These are phyloP conservation scores for Bacillus rossius DNA, from an alignment of 1,140 invertebrate species.

Conservation along the genomic window DNA sequence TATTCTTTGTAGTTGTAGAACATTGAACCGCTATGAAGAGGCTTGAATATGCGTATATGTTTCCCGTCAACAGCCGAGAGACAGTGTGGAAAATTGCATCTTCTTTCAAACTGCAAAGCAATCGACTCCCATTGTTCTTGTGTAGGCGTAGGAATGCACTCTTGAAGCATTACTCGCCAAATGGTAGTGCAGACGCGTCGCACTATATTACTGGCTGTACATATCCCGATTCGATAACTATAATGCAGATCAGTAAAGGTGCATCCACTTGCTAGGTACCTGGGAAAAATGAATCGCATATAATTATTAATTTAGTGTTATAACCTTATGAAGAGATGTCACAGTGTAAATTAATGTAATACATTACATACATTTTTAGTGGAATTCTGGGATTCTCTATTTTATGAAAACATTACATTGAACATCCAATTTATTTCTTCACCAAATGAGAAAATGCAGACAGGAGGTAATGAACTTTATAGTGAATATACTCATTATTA, in stretches of 20 bases:
- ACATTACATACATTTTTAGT: too few relatives aligned
- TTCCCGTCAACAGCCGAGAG: conserved; percentile 33
- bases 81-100: conserved; percentile 12
- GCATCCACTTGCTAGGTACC: neutral
- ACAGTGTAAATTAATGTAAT: too few relatives aligned
- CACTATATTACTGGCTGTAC: neutral
- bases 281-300: neutral
- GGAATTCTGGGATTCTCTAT: too few relatives aligned
- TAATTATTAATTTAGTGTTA: too few relatives aligned
- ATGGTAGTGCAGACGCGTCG: conserved; percentile 21
- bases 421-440: too few relatives aligned
- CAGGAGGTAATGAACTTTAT: too few relatives aligned
- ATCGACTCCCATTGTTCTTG: conserved; percentile 13
- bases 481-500: too few relatives aligned
- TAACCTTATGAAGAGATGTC: too few relatives aligned
- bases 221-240: neutral
- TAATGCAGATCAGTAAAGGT: neutral
- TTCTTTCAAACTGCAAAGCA: neutral
- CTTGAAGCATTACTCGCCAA: conserved; percentile 19
- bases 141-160: conserved; percentile 17
- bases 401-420: too few relatives aligned
- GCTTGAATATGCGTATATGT: conserved; percentile 26
- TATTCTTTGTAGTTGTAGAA: conserved; percentile 26
- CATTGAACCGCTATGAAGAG: conserved; percentile 30
- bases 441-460: too few relatives aligned